Evolutionary conservation across 2,797 vertebrate genomes (phyloP), one percentile per base, ranked within the genome.

Genomic region (Pipistrellus pygmaeus): DNA sequence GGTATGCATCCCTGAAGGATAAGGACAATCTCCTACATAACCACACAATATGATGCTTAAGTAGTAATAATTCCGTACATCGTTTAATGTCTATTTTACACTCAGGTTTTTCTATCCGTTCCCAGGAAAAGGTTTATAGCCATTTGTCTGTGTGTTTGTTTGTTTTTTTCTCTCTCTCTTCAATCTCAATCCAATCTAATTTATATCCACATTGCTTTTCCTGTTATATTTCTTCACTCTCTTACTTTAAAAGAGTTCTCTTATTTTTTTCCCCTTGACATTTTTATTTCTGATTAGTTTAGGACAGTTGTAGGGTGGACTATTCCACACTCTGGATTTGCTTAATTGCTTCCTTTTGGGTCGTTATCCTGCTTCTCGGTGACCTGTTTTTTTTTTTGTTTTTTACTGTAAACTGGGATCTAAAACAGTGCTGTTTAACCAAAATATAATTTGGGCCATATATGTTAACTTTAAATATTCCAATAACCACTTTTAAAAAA

Each of bases 311-410:
- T 80, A 46, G 17, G 11, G 25, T 18, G 32, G 12, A 64, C 10
- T 75, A 69, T 81, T 85, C 5, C 14, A 55, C 6, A 91, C 68
- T 69, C 25, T 89, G 4, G 25, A 89, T 91, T 89, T 69, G 13
- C 18, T 87, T 53, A 80, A 88, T 85, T 84, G 13, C 41, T 96
- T 71, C 44, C 20, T 96, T 48, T 78, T 75, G 41, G 23, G 46
- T 88, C 48, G 93, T 92, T 93, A 90, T 64, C 46, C 78, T 71
- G 41, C 87, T 92, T 91, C n/a, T 87, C 27, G 27, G 18, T 77
- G 64, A 72, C 8, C 27, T 83, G n/a, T 44, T n/a, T 38, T 6
- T 6, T 41, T 38, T 38, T 41, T 41, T 41, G 38, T 41, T 41
- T 41, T 88, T 93, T 90, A 44, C 44, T 72, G 62, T 85, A 41